These are phyloP conservation scores for Leptopilina clavipes DNA, from an alignment of 1,140 invertebrate genomes.

Conservation along the genomic window DNA sequence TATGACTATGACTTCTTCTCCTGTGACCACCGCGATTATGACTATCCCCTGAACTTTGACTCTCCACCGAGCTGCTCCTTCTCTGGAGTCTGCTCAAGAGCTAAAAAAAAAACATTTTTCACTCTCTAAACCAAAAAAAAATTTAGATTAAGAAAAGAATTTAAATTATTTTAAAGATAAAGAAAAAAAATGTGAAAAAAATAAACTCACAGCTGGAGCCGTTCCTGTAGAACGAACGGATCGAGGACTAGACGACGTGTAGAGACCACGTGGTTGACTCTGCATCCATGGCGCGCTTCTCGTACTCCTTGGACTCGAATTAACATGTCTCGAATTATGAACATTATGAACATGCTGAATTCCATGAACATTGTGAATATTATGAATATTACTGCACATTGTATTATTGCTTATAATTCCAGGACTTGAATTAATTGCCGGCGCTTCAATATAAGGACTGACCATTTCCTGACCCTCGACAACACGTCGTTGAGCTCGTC, in stretches of 20 bases:
- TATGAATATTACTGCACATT: constrained; percentile 47
- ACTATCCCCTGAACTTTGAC: constrained; percentile 83
- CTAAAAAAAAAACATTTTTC: constrained; percentile 56
- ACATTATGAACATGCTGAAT: constrained; percentile 20
- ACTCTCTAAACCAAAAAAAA: background rate
- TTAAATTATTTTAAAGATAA: too few species aligned
- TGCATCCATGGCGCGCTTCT: constrained; percentile 89
- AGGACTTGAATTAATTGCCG: constrained; percentile 55
- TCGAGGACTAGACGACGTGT: constrained; percentile 80
- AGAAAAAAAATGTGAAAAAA: constrained; percentile 33
- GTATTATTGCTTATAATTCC: constrained; percentile 54
- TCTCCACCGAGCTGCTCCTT: constrained; percentile 83
- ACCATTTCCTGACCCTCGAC: constrained; percentile 80
- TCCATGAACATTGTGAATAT: constrained; percentile 4
- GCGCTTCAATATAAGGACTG: constrained; percentile 68
- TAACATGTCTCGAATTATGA: constrained; percentile 60
- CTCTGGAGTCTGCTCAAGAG: constrained; percentile 74
- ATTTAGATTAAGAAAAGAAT: too few species aligned
- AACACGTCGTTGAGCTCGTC: constrained; percentile 86
- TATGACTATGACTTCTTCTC: constrained; percentile 76
- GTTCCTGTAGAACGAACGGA: constrained; percentile 80
- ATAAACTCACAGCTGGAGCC: constrained; percentile 67
- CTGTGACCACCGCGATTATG: constrained; percentile 71
- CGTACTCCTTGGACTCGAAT: constrained; percentile 79
- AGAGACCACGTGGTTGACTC: constrained; percentile 81